Percentiles rank a stretch among this genome's conserved stretches.
These are phyloP conservation scores for Otocyon megalotis DNA, from an alignment of 2,113 vertebrate genomes.

Conservation along the genomic window DNA sequence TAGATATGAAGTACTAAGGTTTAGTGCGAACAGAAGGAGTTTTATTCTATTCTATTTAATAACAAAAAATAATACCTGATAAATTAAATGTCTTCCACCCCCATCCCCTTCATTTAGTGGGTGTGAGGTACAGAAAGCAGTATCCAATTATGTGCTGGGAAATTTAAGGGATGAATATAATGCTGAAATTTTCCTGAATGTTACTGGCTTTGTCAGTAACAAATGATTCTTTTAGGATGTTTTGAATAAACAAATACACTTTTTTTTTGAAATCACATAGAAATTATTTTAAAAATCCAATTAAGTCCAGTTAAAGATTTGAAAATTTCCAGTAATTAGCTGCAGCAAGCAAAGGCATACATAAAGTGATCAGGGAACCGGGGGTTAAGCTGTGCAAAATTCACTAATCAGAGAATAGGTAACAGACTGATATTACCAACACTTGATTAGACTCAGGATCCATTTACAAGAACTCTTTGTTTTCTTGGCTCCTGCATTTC, in stretches of 20 bases:
- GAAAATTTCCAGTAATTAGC: conserved; percentile 84
- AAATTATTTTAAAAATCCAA: conserved; percentile 66
- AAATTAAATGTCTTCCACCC: neutral
- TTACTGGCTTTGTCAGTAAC: neutral
- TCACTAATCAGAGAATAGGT: conserved; percentile 89
- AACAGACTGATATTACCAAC: conserved; percentile 85
- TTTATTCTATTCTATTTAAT: conserved; percentile 26
- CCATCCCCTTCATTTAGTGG: too few species aligned
- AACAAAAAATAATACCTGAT: conserved; percentile 37
- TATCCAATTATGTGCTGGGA: neutral
- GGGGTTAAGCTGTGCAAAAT: conserved; percentile 85
- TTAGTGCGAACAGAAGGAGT: conserved; percentile 18
- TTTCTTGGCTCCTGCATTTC: conserved; percentile 80
- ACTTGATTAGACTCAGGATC: conserved; percentile 88
- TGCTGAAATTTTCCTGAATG: neutral
- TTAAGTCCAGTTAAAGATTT: conserved; percentile 83
- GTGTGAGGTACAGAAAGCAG: neutral
- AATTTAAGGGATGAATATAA: conserved; percentile 65
- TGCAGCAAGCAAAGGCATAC: conserved; percentile 77
- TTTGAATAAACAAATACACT: neutral
- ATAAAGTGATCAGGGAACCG: conserved; percentile 73
- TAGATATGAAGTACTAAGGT: neutral
- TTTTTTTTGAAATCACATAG: neutral
- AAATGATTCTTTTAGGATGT: neutral
- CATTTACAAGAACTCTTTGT: conserved; percentile 85